Evolutionary conservation across 2,888 invertebrate genomes (phyloP).

Genomic region (Argynnis bischoffii): DNA sequence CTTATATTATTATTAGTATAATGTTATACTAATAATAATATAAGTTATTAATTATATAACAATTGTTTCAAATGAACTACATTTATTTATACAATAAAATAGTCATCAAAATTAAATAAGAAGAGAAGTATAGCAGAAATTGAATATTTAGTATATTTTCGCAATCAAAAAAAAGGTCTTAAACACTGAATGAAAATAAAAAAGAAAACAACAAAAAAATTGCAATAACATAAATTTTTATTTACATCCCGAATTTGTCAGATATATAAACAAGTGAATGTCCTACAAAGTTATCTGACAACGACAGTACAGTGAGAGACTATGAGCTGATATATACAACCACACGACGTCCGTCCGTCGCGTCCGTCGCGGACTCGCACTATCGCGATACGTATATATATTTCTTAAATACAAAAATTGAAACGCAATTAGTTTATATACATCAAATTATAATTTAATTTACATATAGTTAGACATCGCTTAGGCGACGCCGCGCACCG

Average conservation of each 20-base stretch:
- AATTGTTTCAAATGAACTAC: background rate
- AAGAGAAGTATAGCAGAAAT: no score
- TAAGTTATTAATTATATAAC: no score
- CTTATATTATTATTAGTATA: no score
- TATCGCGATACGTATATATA: constrained; percentile 44
- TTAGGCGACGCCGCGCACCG: constrained; percentile 27
- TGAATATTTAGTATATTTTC: no score
- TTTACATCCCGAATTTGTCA: constrained; percentile 80
- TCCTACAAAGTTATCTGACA: constrained; percentile 55
- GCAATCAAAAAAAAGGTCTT: no score
- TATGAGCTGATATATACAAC: constrained; percentile 33
- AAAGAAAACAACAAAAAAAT: constrained; percentile 53
- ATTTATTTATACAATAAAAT: no score
- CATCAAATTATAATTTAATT: constrained; percentile 76
- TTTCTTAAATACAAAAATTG: constrained; percentile 69
- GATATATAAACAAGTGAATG: constrained; percentile 70
- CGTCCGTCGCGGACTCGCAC: constrained; percentile 49
- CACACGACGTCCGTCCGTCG: constrained; percentile 4
- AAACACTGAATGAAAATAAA: constrained; percentile 5
- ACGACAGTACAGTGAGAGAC: constrained; percentile 61
- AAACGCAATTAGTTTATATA: constrained; percentile 70
- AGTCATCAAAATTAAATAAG: no score
- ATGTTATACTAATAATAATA: no score
- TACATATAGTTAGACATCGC: constrained; percentile 48
- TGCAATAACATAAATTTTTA: constrained; percentile 81